Evolutionary conservation across 1,140 invertebrate species (phyloP).

Genomic region (Tetragnatha versicolor): DNA sequence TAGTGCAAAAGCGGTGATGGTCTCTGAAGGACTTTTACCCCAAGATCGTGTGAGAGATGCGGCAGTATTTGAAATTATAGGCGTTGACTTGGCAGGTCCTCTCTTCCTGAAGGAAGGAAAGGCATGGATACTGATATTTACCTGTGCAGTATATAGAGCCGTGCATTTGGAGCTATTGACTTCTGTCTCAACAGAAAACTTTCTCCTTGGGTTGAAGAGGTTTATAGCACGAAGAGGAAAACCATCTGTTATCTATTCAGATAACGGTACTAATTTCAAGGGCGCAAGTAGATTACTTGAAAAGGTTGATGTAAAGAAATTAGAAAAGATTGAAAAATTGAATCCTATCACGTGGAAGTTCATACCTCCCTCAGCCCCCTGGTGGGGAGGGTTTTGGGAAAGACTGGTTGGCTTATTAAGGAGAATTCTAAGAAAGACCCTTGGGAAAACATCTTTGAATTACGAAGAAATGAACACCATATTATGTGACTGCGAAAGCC

Average conservation of each 20-base stretch:
- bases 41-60: slow-evolving; percentile 59
- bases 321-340: no score
- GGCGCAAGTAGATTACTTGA: slow-evolving; percentile 56
- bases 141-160: slow-evolving; percentile 60
- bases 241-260: slow-evolving; percentile 29
- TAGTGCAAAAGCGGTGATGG: not conserved
- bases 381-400: no score
- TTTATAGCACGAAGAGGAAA: slow-evolving; percentile 62
- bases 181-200: slow-evolving; percentile 61
- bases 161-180: slow-evolving; percentile 63
- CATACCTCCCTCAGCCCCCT: no score
- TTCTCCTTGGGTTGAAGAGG: slow-evolving; percentile 62
- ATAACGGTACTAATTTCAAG: slow-evolving; percentile 53
- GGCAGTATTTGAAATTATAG: slow-evolving; percentile 59
- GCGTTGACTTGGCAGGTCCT: slow-evolving; percentile 62
- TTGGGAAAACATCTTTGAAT: no score
- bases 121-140: slow-evolving; percentile 19
- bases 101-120: slow-evolving; percentile 57
- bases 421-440: no score
- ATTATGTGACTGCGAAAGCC: no score
- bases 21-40: slow-evolving; percentile 51
- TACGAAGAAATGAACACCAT: no score
- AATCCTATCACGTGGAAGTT: no score
- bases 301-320: no score
- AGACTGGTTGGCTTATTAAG: no score